Evolutionary conservation across 2,888 invertebrate genomes (phyloP), one percentile per base, ranked within the genome.

Genomic region (Kuschelorhynchus macadamiae): DNA sequence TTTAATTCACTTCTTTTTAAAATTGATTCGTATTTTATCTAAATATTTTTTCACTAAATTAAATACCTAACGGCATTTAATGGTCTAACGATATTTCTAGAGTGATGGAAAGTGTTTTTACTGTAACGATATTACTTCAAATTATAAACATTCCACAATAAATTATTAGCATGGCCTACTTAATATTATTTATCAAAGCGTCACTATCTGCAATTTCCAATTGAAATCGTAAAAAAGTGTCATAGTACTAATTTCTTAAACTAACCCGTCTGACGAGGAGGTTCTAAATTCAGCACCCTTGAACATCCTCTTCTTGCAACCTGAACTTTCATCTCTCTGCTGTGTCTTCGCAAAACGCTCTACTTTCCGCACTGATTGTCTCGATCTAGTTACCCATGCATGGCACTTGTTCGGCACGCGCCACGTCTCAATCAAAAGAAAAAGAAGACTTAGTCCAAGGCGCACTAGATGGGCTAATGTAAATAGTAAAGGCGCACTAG

Each of bases 311-410:
- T 42, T 18, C 32, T 30, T 5, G 14, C 42, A 39, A 46, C 36
- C 44, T 30, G 20, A 59, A 65, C 65, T 52, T 30, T 53, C 66
- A 67, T 67, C 47, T 55, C 61, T 67, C 56, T 12, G 53, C 41
- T 44, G 21, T 16, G 20, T 52, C 44, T 52, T 46, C 56, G 25
- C 53, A 61, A 67, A 53, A 49, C 30, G 60, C 42, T 41, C 62
- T 49, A 62, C 55, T 67, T 67, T 67, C 61, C 67, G 57, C 67
- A 50, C 67, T 67, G 41, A 14, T 67, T 67, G 46, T 21, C 33
- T 49, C 59, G 63, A 18, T 63, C 61, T 57, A 60, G 66, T 66
- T 60, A 60, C 39, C 55, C 66, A 55, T 60, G 65, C 47, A 18
- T 25, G 41, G 42, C 49, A 49, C 49, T 60, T 21, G 30, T 59